Percentiles rank a stretch among this genome's conserved stretches.
These are phyloP conservation scores for Trachelipus rathkii DNA, from an alignment of 1,140 invertebrate genomes.

Conservation along the genomic window DNA sequence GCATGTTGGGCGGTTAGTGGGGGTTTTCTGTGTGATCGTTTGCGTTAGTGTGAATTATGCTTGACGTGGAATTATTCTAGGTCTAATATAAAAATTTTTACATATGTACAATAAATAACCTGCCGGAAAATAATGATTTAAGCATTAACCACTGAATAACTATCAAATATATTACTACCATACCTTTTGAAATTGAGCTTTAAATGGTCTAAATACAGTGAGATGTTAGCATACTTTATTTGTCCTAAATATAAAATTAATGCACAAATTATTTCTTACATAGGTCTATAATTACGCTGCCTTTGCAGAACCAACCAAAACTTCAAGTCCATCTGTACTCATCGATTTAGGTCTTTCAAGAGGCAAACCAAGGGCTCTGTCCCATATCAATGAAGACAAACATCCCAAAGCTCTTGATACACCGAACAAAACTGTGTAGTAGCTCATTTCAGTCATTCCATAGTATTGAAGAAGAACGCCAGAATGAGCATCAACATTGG, in stretches of 20 bases:
- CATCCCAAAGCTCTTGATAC: conserved; percentile 87
- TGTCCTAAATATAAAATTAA: neutral
- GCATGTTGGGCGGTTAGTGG: no score
- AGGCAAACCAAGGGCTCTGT: conserved; percentile 91
- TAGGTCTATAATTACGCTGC: neutral
- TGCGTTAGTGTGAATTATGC: no score
- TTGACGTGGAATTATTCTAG: no score
- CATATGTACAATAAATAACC: no score
- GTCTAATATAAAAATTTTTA: no score
- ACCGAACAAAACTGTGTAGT: conserved; percentile 96
- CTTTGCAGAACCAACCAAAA: neutral
- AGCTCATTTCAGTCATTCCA: conserved; percentile 96
- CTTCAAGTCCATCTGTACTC: conserved; percentile 70
- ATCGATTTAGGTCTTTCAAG: conserved; percentile 97
- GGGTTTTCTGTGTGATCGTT: no score
- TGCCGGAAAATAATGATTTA: no score
- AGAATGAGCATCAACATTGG: conserved; percentile 96
- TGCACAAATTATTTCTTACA: neutral
- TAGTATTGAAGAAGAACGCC: conserved; percentile 92
- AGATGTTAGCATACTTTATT: neutral
- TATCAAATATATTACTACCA: no score
- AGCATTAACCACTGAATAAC: no score
- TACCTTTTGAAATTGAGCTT: no score
- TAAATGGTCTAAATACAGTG: no score
- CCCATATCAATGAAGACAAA: conserved; percentile 80